Base-by-base conservation (phyloP, 2,797 vertebrate species). In the Centroberyx gerrardi region DNA sequence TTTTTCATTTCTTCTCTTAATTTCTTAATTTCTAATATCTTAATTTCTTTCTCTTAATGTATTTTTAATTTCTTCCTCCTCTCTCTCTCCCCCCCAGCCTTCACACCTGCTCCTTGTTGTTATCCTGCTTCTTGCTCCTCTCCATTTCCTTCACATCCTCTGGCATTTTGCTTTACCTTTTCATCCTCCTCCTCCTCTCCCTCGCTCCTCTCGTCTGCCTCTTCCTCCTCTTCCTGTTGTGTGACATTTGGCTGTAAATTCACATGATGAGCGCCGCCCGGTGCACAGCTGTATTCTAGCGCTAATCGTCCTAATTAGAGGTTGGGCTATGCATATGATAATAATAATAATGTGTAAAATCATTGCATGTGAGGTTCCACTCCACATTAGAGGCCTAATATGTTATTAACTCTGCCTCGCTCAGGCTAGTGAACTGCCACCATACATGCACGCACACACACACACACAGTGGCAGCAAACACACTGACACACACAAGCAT, bases 361-460 rank as follows among this genome's bases (percentile, higher is more conserved):
- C 28, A 17, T 49, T 29, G 38, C 42, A 10, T 46, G 15, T 48
- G 61, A 46, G 27, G 10, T 14, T 22, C 40, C 27, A 13, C 44
- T 62, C 44, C 22, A 48, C 42, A 62, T 62, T 61, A 61, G 56
- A 14, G 58, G 36, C 33, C n/a, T 60, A 42, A 60, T 60, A 8
- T 61, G 5, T 22, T 42, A 18, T 61, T 22, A 22, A 22, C 22
- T 22, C 22, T 22, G 22, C 22, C 22, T 22, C 22, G 22, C 22
- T 22, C 22, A 22, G 1, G 22, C 22, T 22, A 22, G 22, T 22
- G 22, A 22, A 22, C 22, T 1, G 22, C 1, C 22, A 22, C 22
- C 33, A 33, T 33, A 5, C 3, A 33, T 7, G 33, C 7, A 7
- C 4, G 7, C 33, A 33, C 33, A 22, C 22, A 14, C 31, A 33